Base-by-base conservation (phyloP, 2,888 invertebrate genomes). In the Hydriomena furcata region DNA sequence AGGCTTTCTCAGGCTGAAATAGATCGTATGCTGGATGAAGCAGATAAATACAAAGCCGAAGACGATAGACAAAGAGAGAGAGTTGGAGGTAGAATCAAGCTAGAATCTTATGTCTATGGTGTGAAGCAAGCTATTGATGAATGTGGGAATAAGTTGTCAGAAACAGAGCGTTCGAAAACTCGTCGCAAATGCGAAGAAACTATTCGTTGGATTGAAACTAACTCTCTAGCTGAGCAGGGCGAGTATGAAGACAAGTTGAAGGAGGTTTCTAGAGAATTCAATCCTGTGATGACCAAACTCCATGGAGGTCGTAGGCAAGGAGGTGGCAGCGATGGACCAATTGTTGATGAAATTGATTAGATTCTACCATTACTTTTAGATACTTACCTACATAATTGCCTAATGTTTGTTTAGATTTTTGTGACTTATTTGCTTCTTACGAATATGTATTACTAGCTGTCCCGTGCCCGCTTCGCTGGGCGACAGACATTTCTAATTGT, bases 1-100 rank as follows among this genome's bases (percentile, higher is more conserved):
- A 91, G 96, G 3, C 83, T 96, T 24, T 94, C 95, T 8, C 95
- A 96, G 75, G 94, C 94, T 10, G 96, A 97, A 53, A 97, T 97
- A 49, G 96, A 97, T 65, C 91, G 93, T 50, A 97, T 96, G 96
- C 82, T 96, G 31, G 79, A 93, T 32, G 95, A 95, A 36, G 95
- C 95, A 1, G 95, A 95, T 57, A 91, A 87, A 56, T 95, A 93
- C 73, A 92, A 92, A 44, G 93, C 92, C 13, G 95, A 95, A 61
- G 95, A 95, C 70, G 92, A 93, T 24, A 90, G 85, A 55, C 94
- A 94, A 56, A 89, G 92, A 24, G 93, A 94, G 32, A 89, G 92
- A 13, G 91, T 96, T 17, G 77, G 91, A 0, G 92, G 94, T 20
- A 93, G 94, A 52, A 96, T 96, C 76, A 91, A 91, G 38, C 81